Base-by-base conservation (phyloP, 2,888 invertebrate species). In the Eugnorisma glareosa region DNA sequence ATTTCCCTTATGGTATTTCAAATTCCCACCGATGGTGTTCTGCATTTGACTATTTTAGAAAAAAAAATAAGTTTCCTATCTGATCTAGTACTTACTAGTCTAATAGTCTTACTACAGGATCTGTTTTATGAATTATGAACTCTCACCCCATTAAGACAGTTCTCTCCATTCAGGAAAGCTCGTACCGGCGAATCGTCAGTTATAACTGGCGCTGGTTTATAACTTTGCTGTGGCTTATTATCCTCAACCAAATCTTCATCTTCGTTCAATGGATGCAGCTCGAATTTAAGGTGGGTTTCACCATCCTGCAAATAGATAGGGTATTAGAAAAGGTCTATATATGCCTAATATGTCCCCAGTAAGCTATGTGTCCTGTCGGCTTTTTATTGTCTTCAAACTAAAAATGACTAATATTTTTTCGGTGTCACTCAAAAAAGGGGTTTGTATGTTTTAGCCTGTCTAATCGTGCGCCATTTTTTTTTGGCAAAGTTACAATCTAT, bases 71-170 rank as follows among this genome's bases (percentile, higher is more conserved):
- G n/a, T n/a, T n/a, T n/a, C n/a, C n/a, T n/a, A n/a, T n/a, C n/a
- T n/a, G n/a, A n/a, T n/a, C n/a, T n/a, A n/a, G n/a, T n/a, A n/a
- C n/a, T n/a, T n/a, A n/a, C n/a, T n/a, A n/a, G n/a, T n/a, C n/a
- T n/a, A n/a, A n/a, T n/a, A n/a, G n/a, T n/a, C n/a, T n/a, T n/a
- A n/a, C n/a, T n/a, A n/a, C n/a, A n/a, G n/a, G n/a, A n/a, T n/a
- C n/a, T n/a, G n/a, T n/a, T n/a, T n/a, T n/a, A n/a, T n/a, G n/a
- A n/a, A n/a, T n/a, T n/a, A n/a, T n/a, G n/a, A n/a, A n/a, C n/a
- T n/a, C 59, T 96, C 94, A 98, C 99, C 89, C 99, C 99, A 91
- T 98, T 98, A 7, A 99, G 96, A 92, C 99, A 99, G 90, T 98
- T 98, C 87, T 98, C 98, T 43, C 98, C 99, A 83, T 97, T 97